Conservation (phyloP, 1,140 invertebrate species). For the Aplysia californica region DNA sequence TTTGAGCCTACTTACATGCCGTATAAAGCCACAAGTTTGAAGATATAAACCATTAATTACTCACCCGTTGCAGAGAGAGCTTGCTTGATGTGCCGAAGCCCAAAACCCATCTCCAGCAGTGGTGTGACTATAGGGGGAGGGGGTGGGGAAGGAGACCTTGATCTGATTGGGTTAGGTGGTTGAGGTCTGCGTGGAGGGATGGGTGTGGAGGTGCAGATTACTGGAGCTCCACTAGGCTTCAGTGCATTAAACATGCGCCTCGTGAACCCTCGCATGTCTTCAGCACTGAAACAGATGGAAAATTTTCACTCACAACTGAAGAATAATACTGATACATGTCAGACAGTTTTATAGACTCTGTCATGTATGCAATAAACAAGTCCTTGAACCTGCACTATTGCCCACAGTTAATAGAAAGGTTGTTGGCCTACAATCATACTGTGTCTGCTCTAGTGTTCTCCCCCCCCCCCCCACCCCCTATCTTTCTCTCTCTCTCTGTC, state of each 20-base stretch:
- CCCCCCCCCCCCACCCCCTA: too few species aligned
- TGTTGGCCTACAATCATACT: too few species aligned
- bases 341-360: too few species aligned
- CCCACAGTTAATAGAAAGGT: too few species aligned
- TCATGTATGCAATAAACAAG: too few species aligned
- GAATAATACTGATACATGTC: neutral
- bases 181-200: constrained; percentile 36
- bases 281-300: constrained; percentile 34
- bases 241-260: constrained; percentile 36
- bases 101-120: constrained; percentile 77
- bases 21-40: too few species aligned
- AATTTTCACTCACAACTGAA: neutral
- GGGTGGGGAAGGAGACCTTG: constrained; percentile 66
- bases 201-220: constrained; percentile 21
- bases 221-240: constrained; percentile 26
- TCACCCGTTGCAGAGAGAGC: constrained; percentile 72
- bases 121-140: constrained; percentile 71
- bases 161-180: constrained; percentile 48
- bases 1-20: too few species aligned
- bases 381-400: too few species aligned
- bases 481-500: too few species aligned
- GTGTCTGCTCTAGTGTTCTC: too few species aligned
- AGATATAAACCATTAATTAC: too few species aligned
- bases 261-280: constrained; percentile 40
- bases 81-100: constrained; percentile 72